These are phyloP conservation scores for Parapristionchus giblindavisi DNA, from an alignment of 2,888 invertebrate genomes.

Conservation along the genomic window DNA sequence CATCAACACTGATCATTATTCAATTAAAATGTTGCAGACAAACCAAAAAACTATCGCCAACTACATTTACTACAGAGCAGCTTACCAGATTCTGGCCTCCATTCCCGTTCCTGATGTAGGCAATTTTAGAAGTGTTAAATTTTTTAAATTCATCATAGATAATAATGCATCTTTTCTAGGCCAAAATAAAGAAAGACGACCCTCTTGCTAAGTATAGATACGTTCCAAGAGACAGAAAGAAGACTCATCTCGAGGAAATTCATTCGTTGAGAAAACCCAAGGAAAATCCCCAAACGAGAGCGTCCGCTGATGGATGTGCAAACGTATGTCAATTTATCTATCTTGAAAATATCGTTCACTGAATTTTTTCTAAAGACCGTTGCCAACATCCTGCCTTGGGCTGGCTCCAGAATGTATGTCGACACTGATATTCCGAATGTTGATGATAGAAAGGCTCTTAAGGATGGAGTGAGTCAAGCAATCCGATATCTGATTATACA, in stretches of 20 bases:
- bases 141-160: no score
- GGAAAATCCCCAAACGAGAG: neutral
- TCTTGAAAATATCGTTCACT: neutral
- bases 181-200: no score
- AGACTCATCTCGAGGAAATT: no score
- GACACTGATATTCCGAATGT: slow-evolving; percentile 56
- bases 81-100: neutral
- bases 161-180: no score
- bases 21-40: neutral
- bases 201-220: no score
- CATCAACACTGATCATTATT: neutral
- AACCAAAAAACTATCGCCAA: slow-evolving; percentile 6
- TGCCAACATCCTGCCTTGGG: slow-evolving; percentile 43
- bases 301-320: neutral
- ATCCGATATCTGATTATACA: neutral
- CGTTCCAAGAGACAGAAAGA: no score
- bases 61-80: neutral
- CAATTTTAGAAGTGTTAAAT: no score
- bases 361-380: neutral
- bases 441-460: slow-evolving; percentile 41
- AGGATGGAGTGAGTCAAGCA: slow-evolving; percentile 44
- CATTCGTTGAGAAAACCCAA: slow-evolving; percentile 12
- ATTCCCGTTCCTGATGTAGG: neutral
- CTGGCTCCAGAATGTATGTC: slow-evolving; percentile 61
- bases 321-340: neutral